Evolutionary conservation across 2,888 invertebrate genomes (phyloP).

Genomic region (Lithodes maja): DNA sequence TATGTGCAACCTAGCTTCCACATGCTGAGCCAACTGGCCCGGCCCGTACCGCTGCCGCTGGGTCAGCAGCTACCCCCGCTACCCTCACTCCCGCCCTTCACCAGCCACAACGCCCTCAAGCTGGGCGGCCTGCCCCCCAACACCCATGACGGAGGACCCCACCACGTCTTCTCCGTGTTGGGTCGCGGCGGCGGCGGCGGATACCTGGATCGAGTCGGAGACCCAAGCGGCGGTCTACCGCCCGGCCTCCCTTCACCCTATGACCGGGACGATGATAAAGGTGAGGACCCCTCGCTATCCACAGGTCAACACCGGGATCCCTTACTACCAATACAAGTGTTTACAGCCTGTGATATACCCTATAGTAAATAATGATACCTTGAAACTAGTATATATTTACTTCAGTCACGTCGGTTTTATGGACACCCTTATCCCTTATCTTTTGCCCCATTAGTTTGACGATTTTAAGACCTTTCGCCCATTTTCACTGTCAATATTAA

Average conservation of each 20-base stretch:
- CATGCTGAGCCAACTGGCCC: conserved; percentile 68
- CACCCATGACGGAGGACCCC: conserved; percentile 53
- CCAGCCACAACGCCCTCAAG: conserved; percentile 55
- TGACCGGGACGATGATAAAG: conserved; percentile 69
- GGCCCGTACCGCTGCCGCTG: conserved; percentile 65
- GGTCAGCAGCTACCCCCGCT: conserved; percentile 63
- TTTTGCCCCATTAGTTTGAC: too few relatives aligned
- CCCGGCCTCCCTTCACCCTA: conserved; percentile 64
- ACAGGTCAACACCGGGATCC: background rate
- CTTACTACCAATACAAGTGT: too few relatives aligned
- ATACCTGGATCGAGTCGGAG: conserved; percentile 41
- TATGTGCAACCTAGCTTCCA: conserved; percentile 67
- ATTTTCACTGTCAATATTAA: too few relatives aligned
- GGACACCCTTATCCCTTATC: too few relatives aligned
- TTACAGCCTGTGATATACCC: too few relatives aligned
- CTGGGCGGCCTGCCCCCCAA: conserved; percentile 48
- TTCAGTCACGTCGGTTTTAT: too few relatives aligned
- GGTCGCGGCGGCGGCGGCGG: conserved; percentile 55
- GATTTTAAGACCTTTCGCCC: too few relatives aligned
- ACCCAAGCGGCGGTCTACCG: conserved; percentile 50
- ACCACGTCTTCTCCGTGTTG: conserved; percentile 65
- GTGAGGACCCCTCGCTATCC: conserved; percentile 37
- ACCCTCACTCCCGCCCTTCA: conserved; percentile 52
- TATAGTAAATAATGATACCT: too few relatives aligned
- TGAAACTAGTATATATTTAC: too few relatives aligned